Base-by-base conservation (phyloP, 2,797 vertebrate genomes). In the Eidolon dupreanum region DNA sequence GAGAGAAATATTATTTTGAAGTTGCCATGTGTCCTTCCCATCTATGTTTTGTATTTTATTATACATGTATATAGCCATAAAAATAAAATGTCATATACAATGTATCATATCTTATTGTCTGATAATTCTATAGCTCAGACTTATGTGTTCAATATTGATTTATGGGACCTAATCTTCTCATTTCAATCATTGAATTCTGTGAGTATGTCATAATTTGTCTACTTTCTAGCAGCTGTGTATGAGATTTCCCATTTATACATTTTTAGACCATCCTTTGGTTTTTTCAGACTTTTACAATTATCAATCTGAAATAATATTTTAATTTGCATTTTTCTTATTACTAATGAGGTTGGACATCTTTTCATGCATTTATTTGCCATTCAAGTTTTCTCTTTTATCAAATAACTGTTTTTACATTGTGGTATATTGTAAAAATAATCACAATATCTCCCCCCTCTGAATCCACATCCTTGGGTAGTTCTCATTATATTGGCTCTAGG, bases 1-100 rank as follows among this genome's bases (percentile, higher is more conserved):
- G 41, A 75, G 65, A 65, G 68, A 96, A 90, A 74, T 86, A 82
- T 65, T 83, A 55, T 73, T 93, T 41, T 88, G 4, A 95, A 94
- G 41, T 93, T 87, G 65, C 68, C 61, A 0, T 55, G 12, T 26
- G 24, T 68, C 8, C 16, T 91, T 82, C 9, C 24, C 9, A 41
- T 51, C 16, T n/a, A 6, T 51, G 15, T 51, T 90, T 81, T 87
- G 46, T 49, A 51, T 82, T 93, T 91, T 73, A 78, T 63, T 93
- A 77, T 71, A 22, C 59, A 36, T 61, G 38, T 43, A 36, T 85
- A 38, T 66, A 71, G 51, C 28, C 38, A 51, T 49, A 84, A 88
- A 86, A 95, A 55, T 36, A 63, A 95, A 97, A 70, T 46, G 16
- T 26, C 41, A 59, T 16, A 41, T 41, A 57, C 51, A 89, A 22